These are phyloP conservation scores for Asteroscopus sphinx DNA, from an alignment of 2,888 invertebrate species.

Conservation along the genomic window DNA sequence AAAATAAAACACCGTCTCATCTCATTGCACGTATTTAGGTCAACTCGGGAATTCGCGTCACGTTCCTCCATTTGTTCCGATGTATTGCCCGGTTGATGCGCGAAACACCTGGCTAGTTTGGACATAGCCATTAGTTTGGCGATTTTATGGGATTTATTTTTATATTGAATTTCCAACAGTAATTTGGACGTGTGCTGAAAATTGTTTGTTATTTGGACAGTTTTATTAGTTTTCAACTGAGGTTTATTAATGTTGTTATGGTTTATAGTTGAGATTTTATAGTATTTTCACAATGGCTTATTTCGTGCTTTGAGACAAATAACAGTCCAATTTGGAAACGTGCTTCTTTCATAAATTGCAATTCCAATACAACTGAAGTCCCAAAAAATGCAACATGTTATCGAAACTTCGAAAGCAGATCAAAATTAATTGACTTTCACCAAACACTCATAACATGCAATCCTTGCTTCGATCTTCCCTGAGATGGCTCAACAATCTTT, in stretches of 20 bases:
- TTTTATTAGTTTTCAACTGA: constrained; percentile 37
- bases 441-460: constrained; percentile 2
- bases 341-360: too few species aligned
- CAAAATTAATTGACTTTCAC: constrained; percentile 6
- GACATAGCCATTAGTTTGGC: constrained; percentile 55
- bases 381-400: not conserved
- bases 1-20: constrained; percentile 59
- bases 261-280: constrained; percentile 7
- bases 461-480: constrained; percentile 13
- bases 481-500: constrained; percentile 36
- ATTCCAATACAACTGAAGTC: too few species aligned
- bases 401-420: not conserved
- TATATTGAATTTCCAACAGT: constrained; percentile 62
- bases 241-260: constrained; percentile 4
- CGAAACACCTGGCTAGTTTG: constrained; percentile 80
- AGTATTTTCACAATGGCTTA: not conserved
- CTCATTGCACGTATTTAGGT: constrained; percentile 69
- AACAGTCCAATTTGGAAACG: too few species aligned
- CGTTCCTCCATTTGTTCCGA: constrained; percentile 86
- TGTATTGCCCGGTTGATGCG: constrained; percentile 74
- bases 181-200: constrained; percentile 38
- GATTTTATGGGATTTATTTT: constrained; percentile 58
- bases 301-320: not conserved
- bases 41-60: constrained; percentile 75
- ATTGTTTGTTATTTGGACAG: constrained; percentile 36